Evolutionary conservation across 2,888 invertebrate species (phyloP).

Genomic region (Cryptophagus acutangulus): DNA sequence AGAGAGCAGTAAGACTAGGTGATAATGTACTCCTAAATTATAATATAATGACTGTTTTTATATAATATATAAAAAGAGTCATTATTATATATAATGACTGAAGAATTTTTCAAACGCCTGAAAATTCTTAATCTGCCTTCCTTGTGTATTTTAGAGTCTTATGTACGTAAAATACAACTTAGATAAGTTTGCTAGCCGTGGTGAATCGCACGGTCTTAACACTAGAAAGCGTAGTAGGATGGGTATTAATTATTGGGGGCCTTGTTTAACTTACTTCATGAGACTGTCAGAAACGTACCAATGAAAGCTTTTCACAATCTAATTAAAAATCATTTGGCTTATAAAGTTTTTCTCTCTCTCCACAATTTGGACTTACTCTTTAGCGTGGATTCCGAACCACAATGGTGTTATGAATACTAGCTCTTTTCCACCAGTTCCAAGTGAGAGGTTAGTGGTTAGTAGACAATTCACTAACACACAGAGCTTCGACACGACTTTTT

Average conservation of each 20-base stretch:
- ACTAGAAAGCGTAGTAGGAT: not conserved
- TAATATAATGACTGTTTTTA: too few relatives aligned
- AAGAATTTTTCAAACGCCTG: not conserved
- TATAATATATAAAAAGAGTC: too few relatives aligned
- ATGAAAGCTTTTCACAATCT: not conserved
- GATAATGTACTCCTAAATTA: too few relatives aligned
- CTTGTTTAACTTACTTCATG: not conserved
- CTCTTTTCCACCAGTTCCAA: too few relatives aligned
- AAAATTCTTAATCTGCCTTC: not conserved
- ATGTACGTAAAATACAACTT: not conserved
- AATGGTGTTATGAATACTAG: too few relatives aligned
- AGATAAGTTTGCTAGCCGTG: not conserved
- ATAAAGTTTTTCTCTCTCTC: not conserved
- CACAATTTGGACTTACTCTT: too few relatives aligned
- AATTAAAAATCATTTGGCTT: not conserved
- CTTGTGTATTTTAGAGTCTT: constrained; percentile 1
- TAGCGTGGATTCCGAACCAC: too few relatives aligned
- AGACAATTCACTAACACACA: too few relatives aligned
- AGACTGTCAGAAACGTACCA: not conserved
- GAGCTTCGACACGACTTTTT: too few relatives aligned
- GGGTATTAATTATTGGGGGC: not conserved
- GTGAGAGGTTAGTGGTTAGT: too few relatives aligned
- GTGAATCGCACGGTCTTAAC: not conserved
- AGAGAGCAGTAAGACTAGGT: not conserved
- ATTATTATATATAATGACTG: not conserved